Evolutionary conservation across 2,113 vertebrate genomes (phyloP).

Genomic region (Amblyornis subalaris): DNA sequence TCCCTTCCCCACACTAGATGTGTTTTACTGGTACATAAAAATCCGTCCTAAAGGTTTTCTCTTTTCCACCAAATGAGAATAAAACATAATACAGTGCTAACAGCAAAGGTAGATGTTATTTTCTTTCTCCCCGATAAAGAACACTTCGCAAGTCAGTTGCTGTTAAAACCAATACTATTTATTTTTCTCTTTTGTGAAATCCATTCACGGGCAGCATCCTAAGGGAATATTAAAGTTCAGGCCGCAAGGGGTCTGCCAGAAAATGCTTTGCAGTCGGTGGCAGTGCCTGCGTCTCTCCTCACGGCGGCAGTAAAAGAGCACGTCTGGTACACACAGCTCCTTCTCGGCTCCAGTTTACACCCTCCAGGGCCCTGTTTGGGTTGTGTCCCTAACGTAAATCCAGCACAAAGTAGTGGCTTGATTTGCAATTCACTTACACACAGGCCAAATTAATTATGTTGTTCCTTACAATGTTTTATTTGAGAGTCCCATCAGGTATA

Average conservation of each 20-base stretch:
- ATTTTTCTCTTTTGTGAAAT: not conserved
- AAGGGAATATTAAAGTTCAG: not conserved
- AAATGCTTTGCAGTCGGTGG: not conserved
- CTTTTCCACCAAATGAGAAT: not conserved
- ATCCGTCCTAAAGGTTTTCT: not conserved
- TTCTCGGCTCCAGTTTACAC: fast-evolving
- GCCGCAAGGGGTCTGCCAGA: not conserved
- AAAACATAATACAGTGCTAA: not conserved
- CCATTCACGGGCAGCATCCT: not conserved
- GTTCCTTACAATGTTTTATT: not conserved
- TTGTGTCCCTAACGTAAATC: fast-evolving
- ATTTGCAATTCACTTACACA: not conserved
- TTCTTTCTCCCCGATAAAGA: not conserved
- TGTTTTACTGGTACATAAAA: not conserved
- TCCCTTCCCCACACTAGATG: not conserved
- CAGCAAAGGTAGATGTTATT: not conserved
- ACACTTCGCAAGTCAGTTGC: not conserved
- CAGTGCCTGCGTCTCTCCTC: conserved; percentile 20
- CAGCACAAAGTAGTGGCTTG: fast-evolving
- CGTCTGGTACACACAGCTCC: fast-evolving
- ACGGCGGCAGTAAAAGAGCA: conserved; percentile 44
- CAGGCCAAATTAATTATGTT: not conserved
- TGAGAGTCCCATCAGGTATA: not conserved
- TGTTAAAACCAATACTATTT: not conserved
- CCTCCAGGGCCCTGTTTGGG: not conserved